A percentile compares a stretch with the other conserved stretches of the same genome.
phyloP scores from a whole-genome alignment of 1,140 invertebrate species.

The Bombyx mandarina region DNA sequence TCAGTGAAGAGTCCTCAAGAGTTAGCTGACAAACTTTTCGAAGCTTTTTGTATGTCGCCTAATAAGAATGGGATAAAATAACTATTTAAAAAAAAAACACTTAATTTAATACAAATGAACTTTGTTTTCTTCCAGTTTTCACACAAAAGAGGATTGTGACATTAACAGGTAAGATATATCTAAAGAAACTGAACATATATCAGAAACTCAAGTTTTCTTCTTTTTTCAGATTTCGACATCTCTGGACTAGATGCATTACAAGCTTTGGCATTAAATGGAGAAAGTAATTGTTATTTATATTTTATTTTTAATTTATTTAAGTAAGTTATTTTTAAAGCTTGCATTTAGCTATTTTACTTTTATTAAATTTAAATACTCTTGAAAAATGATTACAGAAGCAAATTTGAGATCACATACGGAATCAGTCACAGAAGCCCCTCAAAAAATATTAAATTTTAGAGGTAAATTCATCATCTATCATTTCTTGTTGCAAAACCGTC shows the following conservation, averaged over 20 bases:
- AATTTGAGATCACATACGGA: neutral
- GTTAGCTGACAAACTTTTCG: constrained; percentile 40
- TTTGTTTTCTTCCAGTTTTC: constrained; percentile 18
- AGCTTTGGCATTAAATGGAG: constrained; percentile 36
- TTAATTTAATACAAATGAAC: neutral
- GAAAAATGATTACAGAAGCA: neutral
- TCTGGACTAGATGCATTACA: constrained; percentile 40
- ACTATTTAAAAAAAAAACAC: neutral
- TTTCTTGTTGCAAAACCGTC: no score
- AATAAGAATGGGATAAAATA: constrained; percentile 4
- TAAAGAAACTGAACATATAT: neutral
- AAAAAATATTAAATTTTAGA: neutral
- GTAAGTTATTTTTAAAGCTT: neutral
- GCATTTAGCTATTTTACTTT: neutral
- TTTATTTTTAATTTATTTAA: neutral
- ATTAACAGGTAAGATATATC: constrained; percentile 24
- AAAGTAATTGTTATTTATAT: constrained; percentile 20
- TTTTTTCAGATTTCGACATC: constrained; percentile 37
- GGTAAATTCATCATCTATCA: neutral
- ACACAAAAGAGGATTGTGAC: constrained; percentile 26
- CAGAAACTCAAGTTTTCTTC: constrained; percentile 5
- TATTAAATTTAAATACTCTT: neutral
- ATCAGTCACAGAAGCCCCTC: neutral
- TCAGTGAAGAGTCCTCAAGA: constrained; percentile 28
- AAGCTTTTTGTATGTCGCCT: constrained; percentile 39